Evolutionary conservation across 1,140 invertebrate genomes (phyloP).

Genomic region (Lerema accius): DNA sequence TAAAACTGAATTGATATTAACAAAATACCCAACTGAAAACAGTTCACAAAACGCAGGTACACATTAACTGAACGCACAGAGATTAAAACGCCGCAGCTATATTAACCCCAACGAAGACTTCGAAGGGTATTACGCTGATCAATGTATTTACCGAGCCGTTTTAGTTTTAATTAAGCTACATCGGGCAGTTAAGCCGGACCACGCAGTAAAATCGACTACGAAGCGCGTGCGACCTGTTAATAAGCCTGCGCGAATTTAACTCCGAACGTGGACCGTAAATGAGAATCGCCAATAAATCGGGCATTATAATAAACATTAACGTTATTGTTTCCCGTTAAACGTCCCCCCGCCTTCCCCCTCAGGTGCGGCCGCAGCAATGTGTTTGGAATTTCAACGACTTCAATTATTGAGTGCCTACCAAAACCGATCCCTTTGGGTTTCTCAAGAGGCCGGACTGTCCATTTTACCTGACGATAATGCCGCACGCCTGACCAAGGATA

Average conservation of each 20-base stretch:
- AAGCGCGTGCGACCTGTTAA: constrained; percentile 60
- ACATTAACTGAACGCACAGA: no score
- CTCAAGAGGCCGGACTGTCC: constrained; percentile 72
- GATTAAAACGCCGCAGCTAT: constrained; percentile 44
- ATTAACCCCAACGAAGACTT: constrained; percentile 26
- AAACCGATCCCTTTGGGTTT: constrained; percentile 69
- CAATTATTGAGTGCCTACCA: constrained; percentile 78
- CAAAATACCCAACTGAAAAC: no score
- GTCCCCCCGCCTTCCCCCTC: constrained; percentile 42
- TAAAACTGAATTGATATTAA: no score
- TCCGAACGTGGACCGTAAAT: constrained; percentile 58
- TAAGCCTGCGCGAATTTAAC: constrained; percentile 65
- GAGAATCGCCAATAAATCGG: constrained; percentile 74
- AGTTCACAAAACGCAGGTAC: constrained; percentile 19
- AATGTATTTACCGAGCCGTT: constrained; percentile 62
- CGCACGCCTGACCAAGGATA: constrained; percentile 54
- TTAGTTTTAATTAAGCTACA: constrained; percentile 78
- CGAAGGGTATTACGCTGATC: constrained; percentile 44
- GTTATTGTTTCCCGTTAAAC: constrained; percentile 73
- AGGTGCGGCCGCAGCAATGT: constrained; percentile 71
- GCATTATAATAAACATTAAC: constrained; percentile 77
- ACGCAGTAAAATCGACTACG: constrained; percentile 65
- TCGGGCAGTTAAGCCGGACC: constrained; percentile 57
- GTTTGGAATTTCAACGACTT: constrained; percentile 77
- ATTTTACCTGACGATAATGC: constrained; percentile 66